These are phyloP conservation scores for Drosophila teissieri DNA, from an alignment of 1,140 invertebrate species.

Conservation along the genomic window DNA sequence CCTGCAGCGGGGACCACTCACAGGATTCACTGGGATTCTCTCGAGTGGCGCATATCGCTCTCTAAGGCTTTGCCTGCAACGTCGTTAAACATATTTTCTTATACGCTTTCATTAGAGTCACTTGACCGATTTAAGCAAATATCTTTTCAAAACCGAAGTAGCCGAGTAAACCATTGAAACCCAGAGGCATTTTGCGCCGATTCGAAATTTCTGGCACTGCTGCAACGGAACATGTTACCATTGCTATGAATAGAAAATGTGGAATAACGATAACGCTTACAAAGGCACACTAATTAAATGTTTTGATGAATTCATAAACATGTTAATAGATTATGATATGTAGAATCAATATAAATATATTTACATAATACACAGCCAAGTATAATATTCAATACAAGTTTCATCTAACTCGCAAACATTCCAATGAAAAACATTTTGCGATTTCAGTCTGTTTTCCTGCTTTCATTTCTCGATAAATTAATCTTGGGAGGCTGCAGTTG, in stretches of 20 bases:
- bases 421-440: not conserved
- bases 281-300: not conserved
- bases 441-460: not conserved
- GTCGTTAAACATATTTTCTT: constrained; percentile 61
- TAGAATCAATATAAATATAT: too few species aligned
- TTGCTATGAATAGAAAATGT: not conserved
- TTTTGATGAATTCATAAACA: not conserved
- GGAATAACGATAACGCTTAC: not conserved
- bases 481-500: constrained; percentile 27
- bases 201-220: not conserved
- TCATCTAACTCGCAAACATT: too few species aligned
- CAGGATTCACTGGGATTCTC: constrained; percentile 18
- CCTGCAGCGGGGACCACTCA: constrained; percentile 50
- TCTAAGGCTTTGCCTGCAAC: constrained; percentile 55
- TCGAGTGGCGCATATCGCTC: constrained; percentile 60
- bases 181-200: not conserved
- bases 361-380: too few species aligned
- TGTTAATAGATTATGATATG: too few species aligned
- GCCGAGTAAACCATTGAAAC: not conserved
- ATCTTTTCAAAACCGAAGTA: constrained; percentile 20
- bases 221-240: not conserved
- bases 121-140: constrained; percentile 64
- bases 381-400: too few species aligned
- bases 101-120: constrained; percentile 45
- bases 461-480: not conserved